Conservation (phyloP, 1,140 invertebrate genomes). For the Drosophila subobscura region DNA sequence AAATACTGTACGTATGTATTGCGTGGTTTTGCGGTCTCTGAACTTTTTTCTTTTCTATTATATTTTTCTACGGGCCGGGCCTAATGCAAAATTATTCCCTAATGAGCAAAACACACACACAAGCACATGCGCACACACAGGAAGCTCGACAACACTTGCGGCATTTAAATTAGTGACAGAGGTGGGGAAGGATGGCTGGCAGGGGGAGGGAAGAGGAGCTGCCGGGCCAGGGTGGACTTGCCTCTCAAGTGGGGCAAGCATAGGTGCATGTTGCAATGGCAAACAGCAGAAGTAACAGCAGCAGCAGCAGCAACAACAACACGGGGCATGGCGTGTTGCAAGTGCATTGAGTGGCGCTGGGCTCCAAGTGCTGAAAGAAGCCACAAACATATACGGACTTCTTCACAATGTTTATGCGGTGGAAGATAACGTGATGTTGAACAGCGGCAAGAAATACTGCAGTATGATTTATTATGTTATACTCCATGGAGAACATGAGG, state of each 20-base stretch:
- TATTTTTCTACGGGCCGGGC: slow-evolving; percentile 15
- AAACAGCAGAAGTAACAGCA: slow-evolving; percentile 19
- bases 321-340: slow-evolving; percentile 51
- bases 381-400: slow-evolving; percentile 61
- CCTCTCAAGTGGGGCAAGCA: slow-evolving; percentile 63
- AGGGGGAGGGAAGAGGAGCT: neutral
- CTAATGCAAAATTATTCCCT: slow-evolving; percentile 66
- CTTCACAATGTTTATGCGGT: slow-evolving; percentile 25
- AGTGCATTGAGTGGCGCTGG: slow-evolving; percentile 65
- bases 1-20: slow-evolving; percentile 14
- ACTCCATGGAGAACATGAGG: too few relatives aligned
- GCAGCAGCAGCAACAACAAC: slow-evolving; percentile 39
- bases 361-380: slow-evolving; percentile 65
- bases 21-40: slow-evolving; percentile 8
- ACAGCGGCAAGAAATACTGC: neutral
- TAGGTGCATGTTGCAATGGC: slow-evolving; percentile 65
- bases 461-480: neutral
- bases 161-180: slow-evolving; percentile 69
- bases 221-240: slow-evolving; percentile 1
- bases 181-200: neutral
- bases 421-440: neutral
- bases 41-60: slow-evolving; percentile 31
- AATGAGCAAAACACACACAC: slow-evolving; percentile 57
- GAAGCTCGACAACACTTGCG: slow-evolving; percentile 74
- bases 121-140: slow-evolving; percentile 46